Percentiles rank a stretch among this genome's conserved stretches.
Evolutionary conservation across 2,113 vertebrate species (phyloP).

Genomic region (Elachura formosa): DNA sequence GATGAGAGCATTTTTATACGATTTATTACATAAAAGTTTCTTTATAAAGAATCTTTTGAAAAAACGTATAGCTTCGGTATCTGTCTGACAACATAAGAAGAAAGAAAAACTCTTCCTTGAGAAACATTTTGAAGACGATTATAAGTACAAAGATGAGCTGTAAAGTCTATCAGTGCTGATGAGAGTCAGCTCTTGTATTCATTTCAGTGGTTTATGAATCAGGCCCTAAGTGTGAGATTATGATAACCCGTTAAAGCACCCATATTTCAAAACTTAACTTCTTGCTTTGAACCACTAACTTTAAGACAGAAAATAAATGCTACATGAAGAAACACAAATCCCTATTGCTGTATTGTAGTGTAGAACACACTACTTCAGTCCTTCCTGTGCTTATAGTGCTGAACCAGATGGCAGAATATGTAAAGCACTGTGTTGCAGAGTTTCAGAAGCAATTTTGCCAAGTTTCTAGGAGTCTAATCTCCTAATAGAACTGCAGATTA

Average conservation of each 20-base stretch:
- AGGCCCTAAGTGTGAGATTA: background rate
- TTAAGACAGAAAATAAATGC: background rate
- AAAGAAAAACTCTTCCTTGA: background rate
- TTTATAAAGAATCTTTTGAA: background rate
- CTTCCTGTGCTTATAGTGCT: background rate
- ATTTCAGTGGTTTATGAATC: background rate
- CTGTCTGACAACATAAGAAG: background rate
- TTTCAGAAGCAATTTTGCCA: background rate
- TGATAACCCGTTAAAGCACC: background rate
- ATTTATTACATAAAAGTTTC: background rate
- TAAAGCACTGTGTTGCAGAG: background rate
- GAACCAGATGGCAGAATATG: background rate
- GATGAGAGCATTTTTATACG: fast-evolving
- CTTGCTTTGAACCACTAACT: background rate
- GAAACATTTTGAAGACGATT: background rate
- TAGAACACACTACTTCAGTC: background rate
- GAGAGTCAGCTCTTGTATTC: background rate
- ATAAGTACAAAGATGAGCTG: background rate
- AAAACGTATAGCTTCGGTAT: background rate
- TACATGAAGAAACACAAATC: background rate
- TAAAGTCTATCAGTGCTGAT: background rate
- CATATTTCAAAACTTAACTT: background rate
- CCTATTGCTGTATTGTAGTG: fast-evolving
- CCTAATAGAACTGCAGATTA: background rate
- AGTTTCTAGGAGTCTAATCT: background rate